Evolutionary conservation across 2,113 vertebrate species (phyloP).

Genomic region (Platichthys flesus): DNA sequence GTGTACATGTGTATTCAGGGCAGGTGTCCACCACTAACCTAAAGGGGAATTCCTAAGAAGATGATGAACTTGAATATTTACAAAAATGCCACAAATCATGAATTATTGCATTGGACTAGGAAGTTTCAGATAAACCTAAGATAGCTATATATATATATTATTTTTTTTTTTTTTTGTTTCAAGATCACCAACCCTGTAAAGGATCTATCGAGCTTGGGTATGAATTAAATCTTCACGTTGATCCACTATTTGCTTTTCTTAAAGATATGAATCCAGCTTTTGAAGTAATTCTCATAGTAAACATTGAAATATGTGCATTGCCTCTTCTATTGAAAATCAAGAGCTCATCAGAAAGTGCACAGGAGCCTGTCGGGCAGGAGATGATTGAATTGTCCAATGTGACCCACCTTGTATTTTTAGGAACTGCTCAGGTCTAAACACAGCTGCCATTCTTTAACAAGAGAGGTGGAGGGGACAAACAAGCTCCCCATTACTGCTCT

Average conservation of each 20-base stretch:
- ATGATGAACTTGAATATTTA: background rate
- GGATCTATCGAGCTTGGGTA: too few relatives aligned
- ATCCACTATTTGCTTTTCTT: too few relatives aligned
- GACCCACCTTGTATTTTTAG: conserved; percentile 52
- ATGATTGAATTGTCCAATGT: conserved; percentile 40
- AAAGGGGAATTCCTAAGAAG: background rate
- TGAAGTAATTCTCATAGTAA: conserved; percentile 1
- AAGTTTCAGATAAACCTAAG: background rate
- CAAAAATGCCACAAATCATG: background rate
- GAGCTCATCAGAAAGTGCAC: conserved; percentile 24
- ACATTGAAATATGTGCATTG: background rate
- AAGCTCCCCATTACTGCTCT: conserved; percentile 67
- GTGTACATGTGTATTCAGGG: conserved; percentile 12
- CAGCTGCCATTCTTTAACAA: conserved; percentile 50
- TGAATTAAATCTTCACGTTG: too few relatives aligned
- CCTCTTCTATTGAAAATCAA: conserved; percentile 23
- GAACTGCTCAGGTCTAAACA: conserved; percentile 47
- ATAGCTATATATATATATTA: too few relatives aligned
- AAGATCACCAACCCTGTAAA: too few relatives aligned
- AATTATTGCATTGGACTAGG: background rate
- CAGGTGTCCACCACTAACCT: background rate
- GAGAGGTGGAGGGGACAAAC: conserved; percentile 64
- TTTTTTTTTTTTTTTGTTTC: too few relatives aligned
- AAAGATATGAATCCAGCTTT: background rate
- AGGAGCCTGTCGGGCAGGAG: conserved; percentile 24